phyloP scores from a whole-genome alignment of 2,113 vertebrate species.

The Prolemur simus region DNA sequence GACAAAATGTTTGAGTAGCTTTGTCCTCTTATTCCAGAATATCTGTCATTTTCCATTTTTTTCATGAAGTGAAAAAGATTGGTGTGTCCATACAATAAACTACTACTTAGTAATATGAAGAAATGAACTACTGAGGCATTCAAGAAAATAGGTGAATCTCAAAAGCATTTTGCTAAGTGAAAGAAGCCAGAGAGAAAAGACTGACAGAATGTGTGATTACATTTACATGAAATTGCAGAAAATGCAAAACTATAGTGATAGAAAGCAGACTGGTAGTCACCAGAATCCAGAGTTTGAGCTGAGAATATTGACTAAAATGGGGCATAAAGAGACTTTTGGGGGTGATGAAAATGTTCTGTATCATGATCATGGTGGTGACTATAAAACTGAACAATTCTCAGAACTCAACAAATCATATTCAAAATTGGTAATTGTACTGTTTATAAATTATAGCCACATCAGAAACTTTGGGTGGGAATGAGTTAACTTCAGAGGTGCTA shows the following conservation, averaged over 20 bases:
- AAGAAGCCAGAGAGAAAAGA: background rate
- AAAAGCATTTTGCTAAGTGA: slow-evolving; percentile 36
- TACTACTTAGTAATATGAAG: slow-evolving; percentile 43
- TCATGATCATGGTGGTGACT: background rate
- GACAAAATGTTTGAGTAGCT: background rate
- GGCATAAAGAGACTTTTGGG: background rate
- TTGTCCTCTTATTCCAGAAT: slow-evolving; percentile 21
- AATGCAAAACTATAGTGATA: background rate
- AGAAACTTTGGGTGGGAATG: background rate
- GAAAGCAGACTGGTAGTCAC: background rate
- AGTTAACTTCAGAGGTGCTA: background rate
- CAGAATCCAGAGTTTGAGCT: background rate
- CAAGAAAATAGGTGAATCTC: background rate
- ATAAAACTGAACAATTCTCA: background rate
- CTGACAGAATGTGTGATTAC: background rate
- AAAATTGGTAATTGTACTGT: background rate
- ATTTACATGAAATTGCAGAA: slow-evolving; percentile 17
- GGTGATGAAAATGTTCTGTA: background rate
- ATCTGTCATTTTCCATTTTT: background rate
- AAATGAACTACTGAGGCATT: slow-evolving; percentile 10
- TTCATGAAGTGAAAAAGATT: background rate
- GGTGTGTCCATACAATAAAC: background rate
- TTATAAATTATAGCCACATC: background rate
- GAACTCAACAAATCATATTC: background rate
- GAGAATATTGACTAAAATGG: background rate